phyloP scores from a whole-genome alignment of 2,888 invertebrate species.

The Tinea trinotella region DNA sequence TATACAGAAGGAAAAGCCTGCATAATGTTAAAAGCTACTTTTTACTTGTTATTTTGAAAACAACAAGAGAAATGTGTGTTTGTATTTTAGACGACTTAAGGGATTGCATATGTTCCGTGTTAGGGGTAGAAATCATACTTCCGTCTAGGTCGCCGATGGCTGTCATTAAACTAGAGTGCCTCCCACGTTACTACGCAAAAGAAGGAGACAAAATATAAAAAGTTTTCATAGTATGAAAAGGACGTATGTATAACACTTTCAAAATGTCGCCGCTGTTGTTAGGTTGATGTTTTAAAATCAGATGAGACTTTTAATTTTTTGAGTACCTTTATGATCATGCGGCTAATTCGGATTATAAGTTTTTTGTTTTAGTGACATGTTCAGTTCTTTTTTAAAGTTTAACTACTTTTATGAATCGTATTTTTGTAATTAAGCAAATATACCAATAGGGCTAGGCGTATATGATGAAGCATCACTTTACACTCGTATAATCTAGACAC shows the following conservation, averaged over 20 bases:
- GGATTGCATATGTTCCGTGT: background rate
- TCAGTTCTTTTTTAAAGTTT: no score
- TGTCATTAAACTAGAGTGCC: slow-evolving; percentile 10
- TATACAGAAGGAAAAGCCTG: no score
- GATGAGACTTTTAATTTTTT: background rate
- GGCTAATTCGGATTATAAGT: no score
- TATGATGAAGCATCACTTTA: no score
- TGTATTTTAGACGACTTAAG: background rate
- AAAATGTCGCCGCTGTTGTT: background rate
- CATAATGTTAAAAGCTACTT: background rate
- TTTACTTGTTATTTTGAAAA: background rate
- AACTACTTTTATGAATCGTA: no score
- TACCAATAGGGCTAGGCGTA: no score
- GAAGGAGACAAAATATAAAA: background rate
- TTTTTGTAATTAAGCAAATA: no score
- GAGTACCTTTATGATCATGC: no score
- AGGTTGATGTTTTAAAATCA: background rate
- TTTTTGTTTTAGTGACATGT: no score
- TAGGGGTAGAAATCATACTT: slow-evolving; percentile 1
- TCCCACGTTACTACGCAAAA: background rate
- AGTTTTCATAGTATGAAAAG: background rate
- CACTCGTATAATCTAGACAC: no score
- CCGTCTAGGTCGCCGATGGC: slow-evolving; percentile 9
- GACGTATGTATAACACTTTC: background rate
- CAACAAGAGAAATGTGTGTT: background rate